Evolutionary conservation across 2,113 vertebrate genomes (phyloP).

Genomic region (Onychorhynchus coronatus): DNA sequence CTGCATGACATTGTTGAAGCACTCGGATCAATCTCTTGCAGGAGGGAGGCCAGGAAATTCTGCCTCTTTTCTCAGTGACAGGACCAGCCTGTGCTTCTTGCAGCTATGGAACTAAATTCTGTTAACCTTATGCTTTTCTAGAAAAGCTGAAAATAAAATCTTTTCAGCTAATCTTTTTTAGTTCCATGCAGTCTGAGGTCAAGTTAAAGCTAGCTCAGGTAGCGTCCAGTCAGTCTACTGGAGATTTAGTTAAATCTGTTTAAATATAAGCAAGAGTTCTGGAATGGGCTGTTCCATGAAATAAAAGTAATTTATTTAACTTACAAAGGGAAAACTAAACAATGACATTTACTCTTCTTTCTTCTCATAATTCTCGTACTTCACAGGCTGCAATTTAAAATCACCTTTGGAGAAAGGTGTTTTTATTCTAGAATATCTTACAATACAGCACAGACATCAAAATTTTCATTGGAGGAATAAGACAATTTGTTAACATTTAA

Average conservation of each 20-base stretch:
- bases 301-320: conserved; percentile 88
- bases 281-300: conserved; percentile 46
- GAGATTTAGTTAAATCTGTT: background rate
- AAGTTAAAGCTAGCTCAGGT: background rate
- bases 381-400: conserved; percentile 75
- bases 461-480: conserved; percentile 69
- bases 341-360: conserved; percentile 80
- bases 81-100: background rate
- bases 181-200: background rate
- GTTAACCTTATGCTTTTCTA: background rate
- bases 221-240: background rate
- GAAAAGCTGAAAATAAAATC: background rate
- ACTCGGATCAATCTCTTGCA: background rate
- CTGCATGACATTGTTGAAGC: background rate
- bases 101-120: background rate
- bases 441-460: conserved; percentile 78
- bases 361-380: conserved; percentile 70
- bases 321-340: conserved; percentile 89
- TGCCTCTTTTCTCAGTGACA: background rate
- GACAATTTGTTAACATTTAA: conserved; percentile 79
- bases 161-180: background rate
- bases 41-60: background rate
- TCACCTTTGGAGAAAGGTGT: conserved; percentile 77
- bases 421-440: conserved; percentile 72
- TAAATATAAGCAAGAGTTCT: background rate